Conservation (phyloP, 2,797 vertebrate genomes). For the Sebastes itinus region DNA sequence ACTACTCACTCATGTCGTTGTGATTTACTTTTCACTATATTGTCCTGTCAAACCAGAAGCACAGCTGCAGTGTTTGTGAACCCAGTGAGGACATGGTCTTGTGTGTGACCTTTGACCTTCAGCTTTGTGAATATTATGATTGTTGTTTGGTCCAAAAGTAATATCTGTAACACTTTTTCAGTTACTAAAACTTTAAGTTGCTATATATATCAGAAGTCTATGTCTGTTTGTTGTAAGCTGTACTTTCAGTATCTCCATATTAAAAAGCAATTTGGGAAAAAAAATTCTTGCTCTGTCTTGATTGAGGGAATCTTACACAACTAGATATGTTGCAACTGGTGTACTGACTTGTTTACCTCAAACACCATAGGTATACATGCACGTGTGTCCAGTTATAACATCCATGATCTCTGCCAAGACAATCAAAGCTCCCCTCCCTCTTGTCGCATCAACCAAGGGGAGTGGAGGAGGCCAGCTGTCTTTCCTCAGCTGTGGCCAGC, state of each 20-base stretch:
- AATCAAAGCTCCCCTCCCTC: conserved; percentile 41
- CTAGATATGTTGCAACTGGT: not conserved
- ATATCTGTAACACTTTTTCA: conserved; percentile 72
- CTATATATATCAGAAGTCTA: conserved; percentile 64
- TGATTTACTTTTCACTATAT: conserved; percentile 58
- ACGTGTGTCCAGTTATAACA: not conserved
- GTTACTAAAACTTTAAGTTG: conserved; percentile 64
- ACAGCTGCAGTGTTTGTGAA: conserved; percentile 67
- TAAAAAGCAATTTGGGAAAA: conserved; percentile 68
- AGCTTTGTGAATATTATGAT: conserved; percentile 72
- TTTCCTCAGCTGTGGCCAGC: conserved; percentile 47
- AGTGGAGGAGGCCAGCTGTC: conserved; percentile 47
- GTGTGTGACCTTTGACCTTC: conserved; percentile 59
- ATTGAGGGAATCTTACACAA: not conserved
- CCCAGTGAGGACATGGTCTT: conserved; percentile 48
- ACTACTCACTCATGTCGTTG: conserved; percentile 51
- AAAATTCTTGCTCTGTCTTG: not conserved
- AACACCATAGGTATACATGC: not conserved
- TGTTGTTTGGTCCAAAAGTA: conserved; percentile 75
- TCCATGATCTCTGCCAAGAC: conserved; percentile 25
- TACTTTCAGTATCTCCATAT: conserved; percentile 74
- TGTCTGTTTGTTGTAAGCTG: conserved; percentile 76
- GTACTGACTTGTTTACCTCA: not conserved
- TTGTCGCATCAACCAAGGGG: conserved; percentile 37
- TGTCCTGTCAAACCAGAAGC: conserved; percentile 64